phyloP scores from a whole-genome alignment of 2,888 invertebrate species.

The Sphaeridia pumilis region DNA sequence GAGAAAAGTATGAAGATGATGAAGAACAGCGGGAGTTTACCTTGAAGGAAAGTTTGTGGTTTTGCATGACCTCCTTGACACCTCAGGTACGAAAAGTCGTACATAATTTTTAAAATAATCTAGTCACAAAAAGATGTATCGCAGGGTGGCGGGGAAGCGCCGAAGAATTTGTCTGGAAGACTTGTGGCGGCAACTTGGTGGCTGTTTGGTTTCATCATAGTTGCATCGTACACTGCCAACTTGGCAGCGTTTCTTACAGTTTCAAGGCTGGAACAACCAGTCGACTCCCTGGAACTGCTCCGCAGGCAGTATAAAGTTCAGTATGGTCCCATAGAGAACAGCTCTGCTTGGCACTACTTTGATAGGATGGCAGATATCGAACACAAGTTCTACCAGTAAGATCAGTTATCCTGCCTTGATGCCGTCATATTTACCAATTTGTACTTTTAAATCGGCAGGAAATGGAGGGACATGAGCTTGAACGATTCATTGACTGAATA shows the following conservation, averaged over 20 bases:
- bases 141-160: conserved; percentile 88
- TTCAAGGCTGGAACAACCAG: conserved; percentile 79
- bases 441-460: conserved; percentile 46
- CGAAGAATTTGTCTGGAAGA: conserved; percentile 88
- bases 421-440: background rate
- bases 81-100: conserved; percentile 50
- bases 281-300: conserved; percentile 85
- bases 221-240: conserved; percentile 97
- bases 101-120: background rate
- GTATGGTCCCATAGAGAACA: conserved; percentile 81
- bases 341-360: conserved; percentile 86
- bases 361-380: conserved; percentile 93
- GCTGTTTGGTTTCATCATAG: conserved; percentile 97
- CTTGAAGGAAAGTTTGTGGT: conserved; percentile 94
- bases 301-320: conserved; percentile 95
- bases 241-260: conserved; percentile 93
- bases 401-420: background rate
- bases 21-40: conserved; percentile 90
- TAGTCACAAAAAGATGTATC: conserved; percentile 7
- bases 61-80: conserved; percentile 95
- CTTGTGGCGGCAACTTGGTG: conserved; percentile 98
- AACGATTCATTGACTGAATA: conserved; percentile 81
- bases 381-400: conserved; percentile 80
- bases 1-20: conserved; percentile 82
- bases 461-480: conserved; percentile 95